Evolutionary conservation across 1,140 invertebrate species (phyloP).

Genomic region (Drosophila setifemur): DNA sequence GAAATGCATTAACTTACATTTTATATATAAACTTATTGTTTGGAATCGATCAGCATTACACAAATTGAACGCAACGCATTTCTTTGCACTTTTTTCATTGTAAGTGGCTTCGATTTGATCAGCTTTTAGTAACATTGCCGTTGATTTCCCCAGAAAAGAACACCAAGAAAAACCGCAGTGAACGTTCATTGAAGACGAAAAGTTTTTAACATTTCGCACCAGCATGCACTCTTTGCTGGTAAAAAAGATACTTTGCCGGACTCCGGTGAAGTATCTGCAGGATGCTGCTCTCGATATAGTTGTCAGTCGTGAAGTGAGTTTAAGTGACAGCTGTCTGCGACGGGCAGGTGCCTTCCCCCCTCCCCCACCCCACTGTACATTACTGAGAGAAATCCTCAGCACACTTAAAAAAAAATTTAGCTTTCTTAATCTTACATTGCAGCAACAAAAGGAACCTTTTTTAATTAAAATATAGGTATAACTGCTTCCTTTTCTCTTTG

Average conservation of each 20-base stretch:
- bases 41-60: no score
- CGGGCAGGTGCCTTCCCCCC: constrained; percentile 7
- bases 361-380: no score
- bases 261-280: constrained; percentile 7
- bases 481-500: no score
- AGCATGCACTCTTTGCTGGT: constrained; percentile 1
- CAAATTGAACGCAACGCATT: not conserved
- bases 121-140: not conserved
- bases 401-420: no score
- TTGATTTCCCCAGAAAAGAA: not conserved
- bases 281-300: constrained; percentile 41
- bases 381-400: no score
- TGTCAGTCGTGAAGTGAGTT: constrained; percentile 49
- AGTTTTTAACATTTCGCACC: constrained; percentile 63
- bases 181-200: constrained; percentile 62
- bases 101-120: not conserved
- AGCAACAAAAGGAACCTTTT: no score
- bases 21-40: not conserved
- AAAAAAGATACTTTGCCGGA: no score
- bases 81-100: not conserved
- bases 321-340: constrained; percentile 71
- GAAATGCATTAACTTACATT: no score
- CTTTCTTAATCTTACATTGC: no score
- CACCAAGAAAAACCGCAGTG: not conserved
- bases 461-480: no score